A percentile compares a stretch with the other conserved stretches of the same genome.
Evolutionary conservation across 2,113 vertebrate genomes (phyloP).

Genomic region (Nannobrachium achirus): DNA sequence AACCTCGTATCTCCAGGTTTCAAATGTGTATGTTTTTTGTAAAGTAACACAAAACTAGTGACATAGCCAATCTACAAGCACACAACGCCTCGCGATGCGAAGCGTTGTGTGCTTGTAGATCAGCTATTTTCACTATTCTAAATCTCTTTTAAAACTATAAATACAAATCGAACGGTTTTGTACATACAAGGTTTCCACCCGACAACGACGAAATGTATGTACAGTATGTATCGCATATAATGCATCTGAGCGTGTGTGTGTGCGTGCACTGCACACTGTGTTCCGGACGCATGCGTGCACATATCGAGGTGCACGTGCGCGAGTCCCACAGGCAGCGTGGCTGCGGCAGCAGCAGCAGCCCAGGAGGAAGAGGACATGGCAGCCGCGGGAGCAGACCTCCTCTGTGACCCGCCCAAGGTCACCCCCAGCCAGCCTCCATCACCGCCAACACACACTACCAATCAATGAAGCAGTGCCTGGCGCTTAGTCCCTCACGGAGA

Average conservation of each 20-base stretch:
- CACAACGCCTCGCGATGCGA: no score
- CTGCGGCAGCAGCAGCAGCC: slow-evolving; percentile 31
- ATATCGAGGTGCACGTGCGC: slow-evolving; percentile 13
- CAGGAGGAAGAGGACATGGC: slow-evolving; percentile 49
- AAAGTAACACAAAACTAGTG: no score
- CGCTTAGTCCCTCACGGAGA: slow-evolving; percentile 49
- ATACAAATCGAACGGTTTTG: no score
- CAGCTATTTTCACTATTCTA: no score
- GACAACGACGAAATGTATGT: no score
- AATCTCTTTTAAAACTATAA: no score
- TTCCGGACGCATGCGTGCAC: neutral
- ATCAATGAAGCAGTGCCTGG: slow-evolving; percentile 70
- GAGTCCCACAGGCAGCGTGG: slow-evolving; percentile 32
- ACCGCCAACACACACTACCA: slow-evolving; percentile 63
- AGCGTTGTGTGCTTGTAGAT: no score
- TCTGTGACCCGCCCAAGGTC: slow-evolving; percentile 75
- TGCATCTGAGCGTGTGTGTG: neutral
- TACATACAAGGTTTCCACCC: no score
- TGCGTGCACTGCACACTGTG: neutral
- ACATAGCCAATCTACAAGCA: no score
- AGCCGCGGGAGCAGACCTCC: slow-evolving; percentile 47
- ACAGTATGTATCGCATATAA: neutral
- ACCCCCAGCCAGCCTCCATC: slow-evolving; percentile 48
- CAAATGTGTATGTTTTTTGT: no score
- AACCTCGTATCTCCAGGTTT: no score